Percentiles rank a stretch among this genome's conserved stretches.
Conservation (phyloP, 37 sponge, comb jelly and placozoan species). For the Halichondria panicea region DNA sequence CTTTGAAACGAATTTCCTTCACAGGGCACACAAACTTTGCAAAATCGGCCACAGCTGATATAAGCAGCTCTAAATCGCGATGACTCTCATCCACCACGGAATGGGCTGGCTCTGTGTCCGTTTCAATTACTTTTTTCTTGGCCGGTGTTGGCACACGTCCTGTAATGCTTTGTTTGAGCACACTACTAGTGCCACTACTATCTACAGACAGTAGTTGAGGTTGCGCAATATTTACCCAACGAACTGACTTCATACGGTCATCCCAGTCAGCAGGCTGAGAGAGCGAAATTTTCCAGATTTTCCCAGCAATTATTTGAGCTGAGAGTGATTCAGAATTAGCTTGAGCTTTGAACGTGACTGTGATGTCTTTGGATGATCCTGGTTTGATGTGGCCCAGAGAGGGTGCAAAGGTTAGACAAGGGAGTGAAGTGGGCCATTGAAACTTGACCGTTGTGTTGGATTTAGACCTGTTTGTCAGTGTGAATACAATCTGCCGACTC, state of each 20-base stretch:
- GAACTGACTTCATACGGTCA: constrained; percentile 86
- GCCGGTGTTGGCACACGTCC: constrained; percentile 18
- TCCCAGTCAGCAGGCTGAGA: constrained; percentile 91
- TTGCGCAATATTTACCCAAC: constrained; percentile 73
- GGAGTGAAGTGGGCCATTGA: constrained; percentile 61
- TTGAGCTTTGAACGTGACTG: constrained; percentile 66
- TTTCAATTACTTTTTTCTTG: constrained; percentile 75
- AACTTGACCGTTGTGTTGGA: constrained; percentile 63
- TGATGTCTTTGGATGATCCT: constrained; percentile 78
- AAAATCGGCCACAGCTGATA: constrained; percentile 67
- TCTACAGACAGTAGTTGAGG: background rate
- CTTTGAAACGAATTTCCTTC: constrained; percentile 76
- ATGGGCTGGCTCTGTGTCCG: constrained; percentile 88
- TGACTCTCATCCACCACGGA: constrained; percentile 68
- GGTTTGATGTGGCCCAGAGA: constrained; percentile 88
- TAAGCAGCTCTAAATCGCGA: constrained; percentile 66
- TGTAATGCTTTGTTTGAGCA: background rate
- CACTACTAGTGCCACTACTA: background rate
- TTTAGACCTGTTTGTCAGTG: constrained; percentile 79
- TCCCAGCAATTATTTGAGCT: constrained; percentile 33
- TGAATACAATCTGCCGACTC: constrained; percentile 80
- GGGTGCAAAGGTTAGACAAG: constrained; percentile 76
- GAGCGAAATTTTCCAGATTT: constrained; percentile 70
- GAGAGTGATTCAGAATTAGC: constrained; percentile 61
- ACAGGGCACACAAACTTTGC: constrained; percentile 71